Base-by-base conservation (phyloP, 1,140 invertebrate genomes). In the Aporrectodea caliginosa region DNA sequence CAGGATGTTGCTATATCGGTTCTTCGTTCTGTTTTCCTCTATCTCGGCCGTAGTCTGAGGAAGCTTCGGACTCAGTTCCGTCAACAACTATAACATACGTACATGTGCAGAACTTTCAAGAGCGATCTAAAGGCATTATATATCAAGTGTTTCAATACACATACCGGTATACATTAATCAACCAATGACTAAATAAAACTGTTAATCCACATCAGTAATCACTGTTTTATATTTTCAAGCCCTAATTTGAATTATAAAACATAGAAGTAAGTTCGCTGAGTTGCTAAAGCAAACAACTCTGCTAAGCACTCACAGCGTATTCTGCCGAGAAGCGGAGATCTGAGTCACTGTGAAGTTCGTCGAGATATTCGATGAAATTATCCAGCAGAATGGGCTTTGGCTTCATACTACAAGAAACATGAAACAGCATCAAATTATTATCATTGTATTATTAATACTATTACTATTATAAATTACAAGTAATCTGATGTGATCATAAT, bases 1-100 rank as follows among this genome's bases (percentile, higher is more conserved):
- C 32, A 81, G 34, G 16, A 81, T 79, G 77, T 81, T 79, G 30
- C 35, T 79, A 69, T 79, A 81, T 79, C 80, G 73, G 68, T 81
- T 81, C 75, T 81, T 81, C 29, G 68, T 0, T 16, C 78, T 69
- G 79, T 81, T 81, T 1, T 32, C 33, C 0, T 30, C 69, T 22
- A 80, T 33, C 68, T 77, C 78, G 34, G 81, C 81, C 0, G 72
- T 43, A n/a, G 69, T 77, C 30, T 31, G 29, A n/a, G 35, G 30
- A 32, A 80, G 71, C n/a, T 79, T 68, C n/a, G 35, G 31, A 75
- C 69, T 79, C 58, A 80, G 30, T 31, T 69, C 33, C 30, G 69
- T 35, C 78, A 81, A 16, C 14, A 73, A 30, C 80, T 81, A 69
- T 58, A 58, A 58, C 43, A 58, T 58, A 58, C 22, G 6, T 58